Base-by-base conservation (phyloP, 2,113 vertebrate genomes). In the Macrotus californicus region DNA sequence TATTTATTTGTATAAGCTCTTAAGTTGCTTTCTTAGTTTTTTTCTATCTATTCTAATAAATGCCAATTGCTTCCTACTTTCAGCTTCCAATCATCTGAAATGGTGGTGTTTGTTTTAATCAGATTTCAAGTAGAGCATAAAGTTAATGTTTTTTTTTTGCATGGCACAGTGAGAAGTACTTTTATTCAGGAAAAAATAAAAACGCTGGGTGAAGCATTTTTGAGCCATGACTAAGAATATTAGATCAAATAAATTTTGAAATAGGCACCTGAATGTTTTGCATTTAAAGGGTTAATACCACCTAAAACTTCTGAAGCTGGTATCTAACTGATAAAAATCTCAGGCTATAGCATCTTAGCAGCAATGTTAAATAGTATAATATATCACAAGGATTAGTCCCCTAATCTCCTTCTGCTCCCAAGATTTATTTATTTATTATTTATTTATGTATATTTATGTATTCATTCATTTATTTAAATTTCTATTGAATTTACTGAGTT, bases 251-350 rank as follows among this genome's bases (percentile, higher is more conserved):
- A 87, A 43, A 73, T 77, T 96, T 96, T 95, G n/a, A 96, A 52
- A 75, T 67, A 64, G 31, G 1, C 69, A 76, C 88, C 90, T 75
- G 24, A 4, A 31, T 46, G 14, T 8, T 83, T 94, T 89, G 52
- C 67, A 19, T 75, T 13, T 81, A 56, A 98, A 98, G 97, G 96
- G 97, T 98, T 98, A 98, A 98, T 96, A 94, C 75, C 89, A 84
- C 83, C 72, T 87, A 70, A 97, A 96, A 92, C 52, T 87, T 56
- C 56, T 89, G 52, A 91, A 94, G 88, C 89, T 97, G 94, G 94
- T 97, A 97, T 96, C 96, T 96, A 92, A 94, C 92, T 98, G 97
- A 96, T 97, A 96, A 95, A 95, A 96, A 98, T 98, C 95, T 94
- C 80, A 87, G 97, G 90, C 95, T 94, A 41, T 13, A 97, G 87